These are phyloP conservation scores for Tragulus kanchil DNA, from an alignment of 2,113 vertebrate species.

Conservation along the genomic window DNA sequence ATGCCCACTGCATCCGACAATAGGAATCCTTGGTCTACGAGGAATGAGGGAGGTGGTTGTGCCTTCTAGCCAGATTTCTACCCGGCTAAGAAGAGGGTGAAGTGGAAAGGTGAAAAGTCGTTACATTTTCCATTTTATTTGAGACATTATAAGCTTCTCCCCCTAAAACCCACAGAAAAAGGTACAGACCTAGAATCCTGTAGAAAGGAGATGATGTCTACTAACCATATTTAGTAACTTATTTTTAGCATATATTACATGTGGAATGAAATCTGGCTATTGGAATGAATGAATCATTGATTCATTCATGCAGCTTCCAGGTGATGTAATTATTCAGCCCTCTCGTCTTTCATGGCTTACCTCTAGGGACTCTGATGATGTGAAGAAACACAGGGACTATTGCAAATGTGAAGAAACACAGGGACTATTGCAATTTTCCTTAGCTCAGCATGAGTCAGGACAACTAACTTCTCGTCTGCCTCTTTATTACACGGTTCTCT, in stretches of 20 bases:
- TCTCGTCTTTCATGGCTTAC: not conserved
- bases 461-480: not conserved
- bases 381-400: not conserved
- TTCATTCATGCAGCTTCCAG: not conserved
- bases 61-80: constrained; percentile 86
- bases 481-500: not conserved
- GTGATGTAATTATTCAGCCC: not conserved
- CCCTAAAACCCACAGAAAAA: not conserved
- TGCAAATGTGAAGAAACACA: not conserved
- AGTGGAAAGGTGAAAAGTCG: not conserved
- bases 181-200: not conserved
- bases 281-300: not conserved
- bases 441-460: not conserved
- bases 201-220: constrained; percentile 24
- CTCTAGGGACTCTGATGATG: not conserved
- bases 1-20: constrained; percentile 92
- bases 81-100: constrained; percentile 81
- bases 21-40: constrained; percentile 88
- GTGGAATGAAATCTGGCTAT: not conserved
- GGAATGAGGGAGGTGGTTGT: constrained; percentile 79
- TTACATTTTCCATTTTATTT: constrained; percentile 21
- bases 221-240: constrained; percentile 46
- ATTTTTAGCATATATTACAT: not conserved
- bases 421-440: not conserved
- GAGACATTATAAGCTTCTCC: not conserved